phyloP scores from a whole-genome alignment of 1,140 invertebrate species.

The Ceratina australensis region DNA sequence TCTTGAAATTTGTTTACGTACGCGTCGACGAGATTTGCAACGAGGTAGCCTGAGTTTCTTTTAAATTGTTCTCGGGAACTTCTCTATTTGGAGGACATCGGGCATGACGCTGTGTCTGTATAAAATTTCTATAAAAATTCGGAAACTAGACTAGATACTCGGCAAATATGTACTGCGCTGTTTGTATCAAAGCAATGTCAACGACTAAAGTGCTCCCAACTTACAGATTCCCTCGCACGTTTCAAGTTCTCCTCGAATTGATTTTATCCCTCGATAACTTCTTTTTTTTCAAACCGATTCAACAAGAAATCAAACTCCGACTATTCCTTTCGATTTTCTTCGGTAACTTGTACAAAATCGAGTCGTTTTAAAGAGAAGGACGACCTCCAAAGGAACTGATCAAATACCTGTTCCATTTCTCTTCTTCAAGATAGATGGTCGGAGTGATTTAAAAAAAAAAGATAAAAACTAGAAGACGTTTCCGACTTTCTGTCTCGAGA shows the following conservation, averaged over 20 bases:
- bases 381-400: background rate
- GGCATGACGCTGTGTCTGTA: constrained; percentile 3
- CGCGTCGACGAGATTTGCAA: background rate
- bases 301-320: background rate
- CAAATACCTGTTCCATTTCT: background rate
- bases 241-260: background rate
- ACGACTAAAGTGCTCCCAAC: constrained; percentile 17
- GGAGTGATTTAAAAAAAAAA: background rate
- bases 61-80: too few species aligned
- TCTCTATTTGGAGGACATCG: constrained; percentile 4
- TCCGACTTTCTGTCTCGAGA: background rate
- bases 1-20: background rate
- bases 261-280: background rate
- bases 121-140: constrained; percentile 32
- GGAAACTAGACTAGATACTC: constrained; percentile 4
- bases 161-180: constrained; percentile 7
- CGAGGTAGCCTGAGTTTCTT: background rate
- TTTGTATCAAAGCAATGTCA: constrained; percentile 25
- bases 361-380: background rate
- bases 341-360: background rate
- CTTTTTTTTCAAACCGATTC: background rate
- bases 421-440: background rate
- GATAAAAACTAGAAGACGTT: background rate
- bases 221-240: background rate
- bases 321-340: background rate